phyloP scores from a whole-genome alignment of 2,113 vertebrate genomes.

The Petrocephalus microphthalmus region DNA sequence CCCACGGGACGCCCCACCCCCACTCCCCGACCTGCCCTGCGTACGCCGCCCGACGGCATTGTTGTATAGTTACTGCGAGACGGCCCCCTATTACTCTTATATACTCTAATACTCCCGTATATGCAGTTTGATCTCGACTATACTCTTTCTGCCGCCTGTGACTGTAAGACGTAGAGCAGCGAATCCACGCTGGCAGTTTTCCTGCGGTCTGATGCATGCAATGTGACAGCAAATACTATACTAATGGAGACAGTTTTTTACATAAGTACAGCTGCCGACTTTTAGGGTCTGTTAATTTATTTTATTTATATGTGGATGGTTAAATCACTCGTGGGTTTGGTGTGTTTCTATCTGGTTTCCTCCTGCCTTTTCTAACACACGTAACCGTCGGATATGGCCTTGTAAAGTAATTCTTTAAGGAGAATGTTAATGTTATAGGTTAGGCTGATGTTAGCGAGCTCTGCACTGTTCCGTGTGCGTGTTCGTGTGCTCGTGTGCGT shows the following conservation, averaged over 20 bases:
- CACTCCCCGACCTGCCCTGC: constrained; percentile 58
- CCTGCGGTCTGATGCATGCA: constrained; percentile 13
- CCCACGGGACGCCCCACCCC: constrained; percentile 25
- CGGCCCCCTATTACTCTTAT: constrained; percentile 37
- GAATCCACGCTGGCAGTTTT: constrained; percentile 7
- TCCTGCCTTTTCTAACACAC: constrained; percentile 12
- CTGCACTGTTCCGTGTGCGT: constrained; percentile 16
- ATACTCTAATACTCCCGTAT: constrained; percentile 30
- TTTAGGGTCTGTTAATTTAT: background rate
- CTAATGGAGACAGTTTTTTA: constrained; percentile 3
- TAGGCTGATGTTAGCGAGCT: constrained; percentile 39
- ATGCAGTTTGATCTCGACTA: constrained; percentile 34
- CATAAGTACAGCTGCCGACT: constrained; percentile 16
- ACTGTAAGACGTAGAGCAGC: constrained; percentile 20
- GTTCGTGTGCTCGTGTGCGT: background rate
- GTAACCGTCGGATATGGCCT: constrained; percentile 59
- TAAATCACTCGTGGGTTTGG: constrained; percentile 11
- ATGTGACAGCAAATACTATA: constrained; percentile 17
- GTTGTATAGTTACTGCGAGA: constrained; percentile 25
- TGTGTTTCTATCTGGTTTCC: constrained; percentile 17
- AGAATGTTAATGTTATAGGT: constrained; percentile 57
- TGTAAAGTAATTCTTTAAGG: constrained; percentile 64
- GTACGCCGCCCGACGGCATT: constrained; percentile 45
- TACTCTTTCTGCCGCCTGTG: constrained; percentile 30
- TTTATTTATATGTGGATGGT: constrained; percentile 20